Evolutionary conservation across 2,888 invertebrate genomes (phyloP), one percentile per base, ranked within the genome.

Genomic region (Parasteatoda lunata): DNA sequence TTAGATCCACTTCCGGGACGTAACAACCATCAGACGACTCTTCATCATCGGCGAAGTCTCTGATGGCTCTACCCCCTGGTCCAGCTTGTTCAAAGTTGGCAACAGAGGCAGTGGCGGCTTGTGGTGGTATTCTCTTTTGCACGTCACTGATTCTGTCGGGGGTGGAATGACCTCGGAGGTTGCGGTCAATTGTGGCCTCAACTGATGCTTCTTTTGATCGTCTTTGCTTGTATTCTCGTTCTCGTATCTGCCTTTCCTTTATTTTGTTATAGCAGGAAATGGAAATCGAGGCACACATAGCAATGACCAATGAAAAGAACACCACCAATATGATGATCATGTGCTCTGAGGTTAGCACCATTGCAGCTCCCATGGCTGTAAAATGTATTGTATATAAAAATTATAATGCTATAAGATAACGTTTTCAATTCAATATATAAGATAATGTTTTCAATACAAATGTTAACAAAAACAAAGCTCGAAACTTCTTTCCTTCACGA

Each of bases 181-280:
- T 79, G 4, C 80, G 52, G 68, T 89, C 84, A 7, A 83, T 9
- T n/a, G 70, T 76, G 3, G 71, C 84, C 13, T 90, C 90, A 7
- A 90, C 88, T 3, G 89, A 90, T 1, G 89, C 89, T 52, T 90
- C 90, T 65, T 90, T 88, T 4, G 90, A 90, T 6, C 89, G 68
- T 7, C 90, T 70, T 65, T 89, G 72, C 68, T 89, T 89, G 80
- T 90, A 90, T 66, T 90, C 90, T 6, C 88, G 82, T 70, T 90
- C 89, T 9, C 90, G 87, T 75, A 88, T 75, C 81, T 89, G 77
- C 7, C 90, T 73, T 73, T 96, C 94, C 90, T 96, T 94, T 59
- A 97, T 94, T 91, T 97, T 97, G 90, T 95, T 94, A 89, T 96
- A 94, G 92, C 97, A 97, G 91, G 97, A 97, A 93, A 96, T 96